A percentile compares a stretch with the other conserved stretches of the same genome.
Conservation (phyloP, 2,888 invertebrate genomes). For the Strigamia transsilvanica region DNA sequence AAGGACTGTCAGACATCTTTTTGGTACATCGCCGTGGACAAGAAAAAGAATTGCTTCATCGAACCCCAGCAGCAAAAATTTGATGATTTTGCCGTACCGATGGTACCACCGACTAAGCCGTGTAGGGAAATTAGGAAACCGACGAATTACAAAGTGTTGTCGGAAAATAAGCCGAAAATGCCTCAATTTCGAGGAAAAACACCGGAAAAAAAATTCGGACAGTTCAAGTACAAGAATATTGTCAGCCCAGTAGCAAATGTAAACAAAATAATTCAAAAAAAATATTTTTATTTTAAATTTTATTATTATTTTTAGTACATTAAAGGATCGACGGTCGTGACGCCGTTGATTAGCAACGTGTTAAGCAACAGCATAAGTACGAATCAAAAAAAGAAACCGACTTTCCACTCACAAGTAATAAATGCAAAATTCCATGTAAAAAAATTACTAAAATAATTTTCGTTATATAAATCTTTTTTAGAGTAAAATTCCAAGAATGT, state of each 20-base stretch:
- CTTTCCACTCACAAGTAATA: neutral
- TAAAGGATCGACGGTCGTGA: neutral
- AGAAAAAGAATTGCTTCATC: neutral
- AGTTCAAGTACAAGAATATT: neutral
- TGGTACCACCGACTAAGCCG: neutral
- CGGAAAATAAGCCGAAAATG: neutral
- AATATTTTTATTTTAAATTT: neutral
- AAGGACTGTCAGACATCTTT: neutral
- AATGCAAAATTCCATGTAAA: no score
- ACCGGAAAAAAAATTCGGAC: neutral
- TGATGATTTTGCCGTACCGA: neutral
- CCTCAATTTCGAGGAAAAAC: neutral
- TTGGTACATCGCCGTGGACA: neutral
- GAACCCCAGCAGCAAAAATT: neutral
- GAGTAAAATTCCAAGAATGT: neutral
- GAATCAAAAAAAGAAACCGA: neutral
- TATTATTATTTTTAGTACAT: neutral
- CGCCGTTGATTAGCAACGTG: neutral
- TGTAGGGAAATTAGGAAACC: neutral
- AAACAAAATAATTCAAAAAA: no score
- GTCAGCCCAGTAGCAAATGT: neutral
- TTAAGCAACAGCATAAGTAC: neutral
- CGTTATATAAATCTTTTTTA: neutral
- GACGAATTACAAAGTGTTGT: neutral
- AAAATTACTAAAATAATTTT: no score